Evolutionary conservation across 2,888 invertebrate genomes (phyloP).

Genomic region (Clitarchus hookeri): DNA sequence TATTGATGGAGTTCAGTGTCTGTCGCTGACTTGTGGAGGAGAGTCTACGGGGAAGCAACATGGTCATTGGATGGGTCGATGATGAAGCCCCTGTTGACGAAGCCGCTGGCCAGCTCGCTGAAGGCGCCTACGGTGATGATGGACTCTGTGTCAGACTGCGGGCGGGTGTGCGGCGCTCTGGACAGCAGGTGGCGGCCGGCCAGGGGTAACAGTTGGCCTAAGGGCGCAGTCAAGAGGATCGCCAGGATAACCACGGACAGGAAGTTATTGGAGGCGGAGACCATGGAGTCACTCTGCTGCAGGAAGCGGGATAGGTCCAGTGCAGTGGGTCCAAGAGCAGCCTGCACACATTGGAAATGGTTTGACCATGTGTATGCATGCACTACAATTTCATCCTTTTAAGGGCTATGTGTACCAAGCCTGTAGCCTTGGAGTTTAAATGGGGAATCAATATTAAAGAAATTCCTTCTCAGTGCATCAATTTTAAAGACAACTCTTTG

Average conservation of each 20-base stretch:
- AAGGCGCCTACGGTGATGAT: not conserved
- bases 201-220: conserved; percentile 52
- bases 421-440: too few species aligned
- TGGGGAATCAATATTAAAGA: too few species aligned
- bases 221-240: conserved; percentile 54
- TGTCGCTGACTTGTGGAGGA: not conserved
- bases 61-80: not conserved
- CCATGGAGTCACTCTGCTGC: conserved; percentile 46
- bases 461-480: too few species aligned
- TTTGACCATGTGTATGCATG: too few species aligned
- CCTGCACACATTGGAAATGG: conserved; percentile 55
- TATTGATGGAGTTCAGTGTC: too few species aligned
- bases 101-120: conserved; percentile 18
- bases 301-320: conserved; percentile 59
- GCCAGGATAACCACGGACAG: conserved; percentile 55
- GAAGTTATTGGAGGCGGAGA: conserved; percentile 40
- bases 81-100: conserved; percentile 23
- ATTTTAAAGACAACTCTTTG: too few species aligned
- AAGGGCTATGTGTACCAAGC: too few species aligned
- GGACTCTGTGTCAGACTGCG: not conserved
- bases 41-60: not conserved
- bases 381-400: too few species aligned
- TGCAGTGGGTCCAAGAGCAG: conserved; percentile 68
- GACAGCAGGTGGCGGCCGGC: conserved; percentile 49
- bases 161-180: not conserved